phyloP scores from a whole-genome alignment of 2,113 vertebrate species.

The Pholis gunnellus region DNA sequence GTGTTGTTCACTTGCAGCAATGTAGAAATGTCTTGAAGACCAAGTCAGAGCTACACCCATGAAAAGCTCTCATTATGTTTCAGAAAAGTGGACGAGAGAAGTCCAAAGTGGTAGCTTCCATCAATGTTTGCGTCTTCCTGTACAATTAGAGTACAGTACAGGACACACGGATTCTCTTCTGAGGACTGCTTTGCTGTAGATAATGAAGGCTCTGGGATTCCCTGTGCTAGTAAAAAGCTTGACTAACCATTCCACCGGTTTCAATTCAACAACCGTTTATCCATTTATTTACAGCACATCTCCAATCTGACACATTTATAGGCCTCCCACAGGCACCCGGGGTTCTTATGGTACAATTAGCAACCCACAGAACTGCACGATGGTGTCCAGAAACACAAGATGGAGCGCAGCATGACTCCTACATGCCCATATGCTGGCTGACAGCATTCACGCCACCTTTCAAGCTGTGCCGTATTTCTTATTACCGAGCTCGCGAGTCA shows the following conservation, averaged over 20 bases:
- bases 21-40: constrained; percentile 6
- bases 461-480: constrained; percentile 31
- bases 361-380: constrained; percentile 73
- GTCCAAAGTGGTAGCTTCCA: constrained; percentile 34
- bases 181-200: constrained; percentile 10
- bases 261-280: constrained; percentile 44
- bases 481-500: constrained; percentile 48
- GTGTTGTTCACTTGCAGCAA: not conserved
- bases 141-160: constrained; percentile 13
- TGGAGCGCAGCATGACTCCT: constrained; percentile 67
- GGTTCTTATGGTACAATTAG: constrained; percentile 70
- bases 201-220: constrained; percentile 9
- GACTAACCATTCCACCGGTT: constrained; percentile 24
- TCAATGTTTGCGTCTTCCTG: constrained; percentile 21
- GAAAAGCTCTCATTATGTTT: constrained; percentile 16
- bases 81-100: constrained; percentile 29
- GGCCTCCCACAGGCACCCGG: constrained; percentile 65
- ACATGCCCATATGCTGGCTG: constrained; percentile 68
- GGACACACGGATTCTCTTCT: constrained; percentile 17
- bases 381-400: constrained; percentile 71
- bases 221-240: constrained; percentile 36
- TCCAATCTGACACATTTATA: constrained; percentile 62
- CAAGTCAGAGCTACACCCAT: constrained; percentile 2
- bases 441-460: constrained; percentile 46
- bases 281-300: constrained; percentile 68